Percentiles rank a stretch among this genome's conserved stretches.
phyloP scores from a whole-genome alignment of 2,797 vertebrate species.

The Coracias cyanogaster region DNA sequence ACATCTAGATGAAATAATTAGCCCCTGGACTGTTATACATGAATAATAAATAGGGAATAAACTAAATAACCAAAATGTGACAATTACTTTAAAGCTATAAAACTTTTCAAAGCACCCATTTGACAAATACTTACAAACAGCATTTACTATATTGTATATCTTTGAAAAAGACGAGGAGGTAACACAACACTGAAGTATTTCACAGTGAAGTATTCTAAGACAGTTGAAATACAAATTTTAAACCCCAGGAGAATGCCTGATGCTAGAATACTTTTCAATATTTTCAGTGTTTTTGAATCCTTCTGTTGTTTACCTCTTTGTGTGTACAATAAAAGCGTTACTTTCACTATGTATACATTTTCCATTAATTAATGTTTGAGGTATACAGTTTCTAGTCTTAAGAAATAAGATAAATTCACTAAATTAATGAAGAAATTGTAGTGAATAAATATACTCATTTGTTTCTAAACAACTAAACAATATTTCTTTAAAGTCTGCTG shows the following conservation, averaged over 20 bases:
- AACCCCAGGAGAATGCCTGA: not conserved
- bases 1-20: not conserved
- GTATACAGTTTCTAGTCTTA: not conserved
- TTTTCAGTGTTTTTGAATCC: not conserved
- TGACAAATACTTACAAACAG: not conserved
- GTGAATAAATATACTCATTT: not conserved
- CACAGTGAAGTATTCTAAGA: not conserved
- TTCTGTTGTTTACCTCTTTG: not conserved
- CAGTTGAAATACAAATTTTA: not conserved
- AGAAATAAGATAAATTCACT: not conserved
- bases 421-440: not conserved
- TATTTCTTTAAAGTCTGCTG: not conserved
- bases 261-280: not conserved
- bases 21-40: not conserved
- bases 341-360: not conserved
- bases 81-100: not conserved
- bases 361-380: not conserved
- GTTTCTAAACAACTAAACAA: not conserved
- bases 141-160: not conserved
- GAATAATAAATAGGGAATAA: not conserved
- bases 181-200: not conserved
- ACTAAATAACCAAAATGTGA: not conserved
- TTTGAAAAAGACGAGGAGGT: not conserved
- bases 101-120: not conserved
- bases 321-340: too few relatives aligned